Evolutionary conservation across 2,113 vertebrate genomes (phyloP).

Genomic region (Climacteris rufus): DNA sequence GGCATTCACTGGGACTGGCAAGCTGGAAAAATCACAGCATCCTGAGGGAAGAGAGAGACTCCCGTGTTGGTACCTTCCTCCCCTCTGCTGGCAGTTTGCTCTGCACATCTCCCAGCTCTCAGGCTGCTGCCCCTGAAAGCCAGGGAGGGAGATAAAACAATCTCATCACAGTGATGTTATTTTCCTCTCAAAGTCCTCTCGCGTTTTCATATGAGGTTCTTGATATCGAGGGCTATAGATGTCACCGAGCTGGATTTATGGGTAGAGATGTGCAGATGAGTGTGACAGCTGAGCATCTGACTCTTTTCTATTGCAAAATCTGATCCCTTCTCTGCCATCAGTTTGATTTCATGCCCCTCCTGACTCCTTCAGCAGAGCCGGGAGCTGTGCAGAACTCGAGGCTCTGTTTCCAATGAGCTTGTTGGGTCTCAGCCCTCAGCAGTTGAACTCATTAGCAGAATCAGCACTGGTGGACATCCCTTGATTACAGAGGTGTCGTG

Average conservation of each 20-base stretch:
- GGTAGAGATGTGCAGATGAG: background rate
- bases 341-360: background rate
- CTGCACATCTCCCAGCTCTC: constrained; percentile 2
- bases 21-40: constrained; percentile 4
- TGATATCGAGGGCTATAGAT: background rate
- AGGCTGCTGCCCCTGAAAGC: constrained; percentile 19
- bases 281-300: background rate
- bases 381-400: background rate
- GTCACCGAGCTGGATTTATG: background rate
- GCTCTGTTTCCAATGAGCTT: background rate
- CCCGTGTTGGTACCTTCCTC: constrained; percentile 6
- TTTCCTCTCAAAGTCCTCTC: constrained; percentile 1
- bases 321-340: background rate
- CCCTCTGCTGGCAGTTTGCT: constrained; percentile 41
- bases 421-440: background rate
- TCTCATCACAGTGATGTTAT: background rate
- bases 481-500: background rate
- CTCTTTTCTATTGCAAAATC: background rate
- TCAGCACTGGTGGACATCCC: background rate
- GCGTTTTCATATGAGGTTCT: background rate
- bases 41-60: background rate
- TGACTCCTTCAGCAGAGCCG: background rate
- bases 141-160: constrained; percentile 18
- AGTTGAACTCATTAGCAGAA: background rate
- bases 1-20: background rate